These are phyloP conservation scores for Vicugna pacos DNA, from an alignment of 2,113 vertebrate genomes.

Conservation along the genomic window DNA sequence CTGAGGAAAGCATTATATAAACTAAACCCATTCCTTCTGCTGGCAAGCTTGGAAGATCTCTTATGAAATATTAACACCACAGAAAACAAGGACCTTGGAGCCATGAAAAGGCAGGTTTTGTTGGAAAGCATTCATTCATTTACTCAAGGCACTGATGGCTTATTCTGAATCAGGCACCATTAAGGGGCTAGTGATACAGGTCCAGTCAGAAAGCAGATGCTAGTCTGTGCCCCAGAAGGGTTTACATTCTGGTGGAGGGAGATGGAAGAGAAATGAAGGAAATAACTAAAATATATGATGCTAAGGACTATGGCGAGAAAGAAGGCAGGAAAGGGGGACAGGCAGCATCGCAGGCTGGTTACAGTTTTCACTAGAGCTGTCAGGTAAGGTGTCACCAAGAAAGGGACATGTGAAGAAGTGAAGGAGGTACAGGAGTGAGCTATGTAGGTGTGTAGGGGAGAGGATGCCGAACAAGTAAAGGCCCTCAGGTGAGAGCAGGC, in stretches of 20 bases:
- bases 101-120: constrained; percentile 22
- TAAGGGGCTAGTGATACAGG: neutral
- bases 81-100: constrained; percentile 17
- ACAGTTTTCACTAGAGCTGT: neutral
- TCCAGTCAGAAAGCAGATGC: constrained; percentile 7
- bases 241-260: neutral
- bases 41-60: neutral
- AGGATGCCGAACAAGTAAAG: accelerated
- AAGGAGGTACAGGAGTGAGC: neutral
- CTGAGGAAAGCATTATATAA: neutral
- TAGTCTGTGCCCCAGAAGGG: neutral
- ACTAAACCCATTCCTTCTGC: neutral
- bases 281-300: neutral
- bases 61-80: constrained; percentile 47
- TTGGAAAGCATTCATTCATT: constrained; percentile 10
- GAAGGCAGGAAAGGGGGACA: neutral
- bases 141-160: neutral
- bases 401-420: neutral
- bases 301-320: neutral
- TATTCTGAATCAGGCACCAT: neutral
- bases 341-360: neutral
- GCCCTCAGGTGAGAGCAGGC: neutral
- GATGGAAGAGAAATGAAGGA: constrained; percentile 9
- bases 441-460: accelerated
- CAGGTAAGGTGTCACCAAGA: neutral